Evolutionary conservation across 1,140 invertebrate genomes (phyloP).

Genomic region (Aricia agestis): DNA sequence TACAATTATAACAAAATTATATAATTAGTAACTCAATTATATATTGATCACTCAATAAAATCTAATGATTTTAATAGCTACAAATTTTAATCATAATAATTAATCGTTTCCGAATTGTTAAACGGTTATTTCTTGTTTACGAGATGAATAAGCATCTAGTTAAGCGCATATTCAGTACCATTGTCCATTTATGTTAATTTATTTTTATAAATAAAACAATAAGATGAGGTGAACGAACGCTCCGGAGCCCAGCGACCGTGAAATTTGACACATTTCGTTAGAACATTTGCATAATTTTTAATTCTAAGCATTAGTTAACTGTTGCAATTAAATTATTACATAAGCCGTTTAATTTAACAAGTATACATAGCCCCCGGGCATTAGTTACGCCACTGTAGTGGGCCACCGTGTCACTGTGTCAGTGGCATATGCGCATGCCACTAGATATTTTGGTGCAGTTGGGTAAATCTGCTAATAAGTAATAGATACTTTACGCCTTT

Average conservation of each 20-base stretch:
- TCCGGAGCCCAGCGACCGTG: not conserved
- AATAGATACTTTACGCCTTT: not conserved
- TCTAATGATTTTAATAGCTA: not conserved
- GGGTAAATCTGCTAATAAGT: not conserved
- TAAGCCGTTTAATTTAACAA: slow-evolving; percentile 1
- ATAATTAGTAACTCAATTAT: not conserved
- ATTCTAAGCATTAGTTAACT: not conserved
- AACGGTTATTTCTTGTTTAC: not conserved
- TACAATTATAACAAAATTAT: not conserved
- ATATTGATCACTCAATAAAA: not conserved
- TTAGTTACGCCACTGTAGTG: not conserved
- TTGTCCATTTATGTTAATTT: slow-evolving; percentile 4
- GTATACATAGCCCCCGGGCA: not conserved
- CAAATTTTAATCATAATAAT: not conserved
- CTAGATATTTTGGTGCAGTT: not conserved
- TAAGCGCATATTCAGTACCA: not conserved
- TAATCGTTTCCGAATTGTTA: not conserved
- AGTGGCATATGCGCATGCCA: not conserved
- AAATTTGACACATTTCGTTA: slow-evolving; percentile 3
- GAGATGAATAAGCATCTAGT: slow-evolving; percentile 1
- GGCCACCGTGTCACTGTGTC: not conserved
- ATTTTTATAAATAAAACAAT: slow-evolving; percentile 1
- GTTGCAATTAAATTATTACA: not conserved
- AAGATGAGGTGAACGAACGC: not conserved
- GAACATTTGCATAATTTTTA: not conserved